Evolutionary conservation across 2,797 vertebrate genomes (phyloP), one percentile per base, ranked within the genome.

Genomic region (Danionella dracula): DNA sequence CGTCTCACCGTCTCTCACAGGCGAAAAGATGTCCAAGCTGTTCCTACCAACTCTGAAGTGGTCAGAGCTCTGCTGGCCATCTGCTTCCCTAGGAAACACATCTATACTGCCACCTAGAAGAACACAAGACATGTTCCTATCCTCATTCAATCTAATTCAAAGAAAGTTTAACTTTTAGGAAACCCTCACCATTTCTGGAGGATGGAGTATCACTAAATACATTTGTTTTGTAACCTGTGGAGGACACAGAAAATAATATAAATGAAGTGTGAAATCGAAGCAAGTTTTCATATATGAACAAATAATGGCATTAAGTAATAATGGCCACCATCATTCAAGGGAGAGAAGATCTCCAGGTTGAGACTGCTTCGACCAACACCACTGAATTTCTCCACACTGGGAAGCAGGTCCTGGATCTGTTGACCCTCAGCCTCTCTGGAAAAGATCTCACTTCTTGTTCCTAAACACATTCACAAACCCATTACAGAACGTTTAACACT

Each of bases 11-110:
- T 88, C 87, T 13, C 86, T 81, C 7, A 80, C 76, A 0, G 96
- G 97, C 78, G 97, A 99, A 84, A 99, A 99, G 55, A 97, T 67
- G 71, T 98, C 96, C 81, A 98, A 85, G 78, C 96, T 98, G 86
- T 80, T 93, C 58, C 89, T 87, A 53, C 90, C 81, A 13, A 90
- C 79, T 13, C 80, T 87, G 68, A 90, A 77, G 79, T 80, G 89
- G 51, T 85, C 91, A 53, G 77, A 44, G 34, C 77, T 68, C n/a
- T 83, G 90, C 11, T 88, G 90, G 23, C 84, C 86, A 60, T 94
- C 92, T n/a, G 85, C 85, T 79, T 95, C 94, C 76, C 89, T 88
- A 71, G 84, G 85, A 57, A 87, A 84, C 73, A 80, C 76, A 29
- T 85, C 83, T 38, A 84, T 76, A 66, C 80, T 89, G 79, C 81